Percentiles rank a stretch among this genome's conserved stretches.
phyloP scores from a whole-genome alignment of 2,113 vertebrate genomes.

The Phalacrocorax brasilianus region DNA sequence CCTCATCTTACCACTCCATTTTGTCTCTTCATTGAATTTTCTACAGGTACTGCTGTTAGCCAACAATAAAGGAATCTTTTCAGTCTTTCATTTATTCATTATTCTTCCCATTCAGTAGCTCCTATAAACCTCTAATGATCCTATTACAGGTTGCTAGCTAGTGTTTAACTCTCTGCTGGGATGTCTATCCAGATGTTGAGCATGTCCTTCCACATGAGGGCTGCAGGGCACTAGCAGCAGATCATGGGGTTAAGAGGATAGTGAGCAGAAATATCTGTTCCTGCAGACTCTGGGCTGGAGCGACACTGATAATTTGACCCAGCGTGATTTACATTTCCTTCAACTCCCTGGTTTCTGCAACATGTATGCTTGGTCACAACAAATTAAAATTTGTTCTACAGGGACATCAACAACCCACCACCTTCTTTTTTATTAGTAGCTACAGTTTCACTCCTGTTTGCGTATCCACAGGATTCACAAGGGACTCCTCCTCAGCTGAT shows the following conservation, averaged over 20 bases:
- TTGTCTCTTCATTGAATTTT: constrained; percentile 15
- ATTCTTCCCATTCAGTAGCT: constrained; percentile 1
- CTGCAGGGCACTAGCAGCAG: not conserved
- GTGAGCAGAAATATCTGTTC: not conserved
- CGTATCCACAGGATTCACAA: not conserved
- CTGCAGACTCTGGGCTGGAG: not conserved
- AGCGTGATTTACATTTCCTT: not conserved
- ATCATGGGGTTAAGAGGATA: not conserved
- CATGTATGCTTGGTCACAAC: not conserved
- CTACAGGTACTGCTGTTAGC: not conserved
- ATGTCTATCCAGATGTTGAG: not conserved
- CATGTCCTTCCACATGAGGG: not conserved
- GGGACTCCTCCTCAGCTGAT: not conserved
- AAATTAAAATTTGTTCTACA: not conserved
- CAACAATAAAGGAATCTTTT: constrained; percentile 9
- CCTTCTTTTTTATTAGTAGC: not conserved
- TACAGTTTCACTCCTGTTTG: not conserved
- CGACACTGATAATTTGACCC: not conserved
- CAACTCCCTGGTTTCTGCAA: not conserved
- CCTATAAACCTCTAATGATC: not conserved
- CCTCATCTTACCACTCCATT: not conserved
- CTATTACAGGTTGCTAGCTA: not conserved
- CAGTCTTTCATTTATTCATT: constrained; percentile 40
- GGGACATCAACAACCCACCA: not conserved
- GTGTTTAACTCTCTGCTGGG: constrained; percentile 13